Percentiles rank a stretch among this genome's conserved stretches.
Evolutionary conservation across 2,888 invertebrate genomes (phyloP).

Genomic region (Anagyrus pseudococci): DNA sequence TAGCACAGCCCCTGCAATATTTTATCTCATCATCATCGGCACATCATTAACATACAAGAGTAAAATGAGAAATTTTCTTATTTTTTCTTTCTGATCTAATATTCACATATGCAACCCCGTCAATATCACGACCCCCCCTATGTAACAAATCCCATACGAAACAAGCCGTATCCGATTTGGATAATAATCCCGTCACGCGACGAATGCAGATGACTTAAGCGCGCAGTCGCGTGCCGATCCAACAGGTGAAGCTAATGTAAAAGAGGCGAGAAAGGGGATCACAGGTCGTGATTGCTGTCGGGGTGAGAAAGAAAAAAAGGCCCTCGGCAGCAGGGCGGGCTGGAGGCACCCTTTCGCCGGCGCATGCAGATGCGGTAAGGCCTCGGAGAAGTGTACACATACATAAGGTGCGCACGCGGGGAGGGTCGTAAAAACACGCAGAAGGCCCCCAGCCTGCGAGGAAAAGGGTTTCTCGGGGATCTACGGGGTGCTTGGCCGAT

Average conservation of each 20-base stretch:
- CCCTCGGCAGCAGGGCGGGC: neutral
- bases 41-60: too few species aligned
- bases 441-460: conserved; percentile 1
- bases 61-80: too few species aligned
- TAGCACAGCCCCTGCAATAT: conserved; percentile 57
- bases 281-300: too few species aligned
- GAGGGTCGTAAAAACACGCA: conserved; percentile 31
- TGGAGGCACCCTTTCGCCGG: neutral
- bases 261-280: conserved; percentile 11
- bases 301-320: neutral
- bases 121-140: too few species aligned
- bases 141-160: too few species aligned
- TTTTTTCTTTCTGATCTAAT: too few species aligned
- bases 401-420: neutral
- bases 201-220: conserved; percentile 54
- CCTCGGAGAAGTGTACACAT: neutral
- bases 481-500: neutral
- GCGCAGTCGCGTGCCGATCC: conserved; percentile 18
- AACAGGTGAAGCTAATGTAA: neutral
- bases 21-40: conserved; percentile 5
- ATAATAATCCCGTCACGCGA: too few species aligned
- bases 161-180: too few species aligned
- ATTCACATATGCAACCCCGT: too few species aligned
- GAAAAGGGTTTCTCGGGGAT: neutral
- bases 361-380: conserved; percentile 39